These are phyloP conservation scores for Drosophila merina DNA, from an alignment of 2,888 invertebrate species.

Conservation along the genomic window DNA sequence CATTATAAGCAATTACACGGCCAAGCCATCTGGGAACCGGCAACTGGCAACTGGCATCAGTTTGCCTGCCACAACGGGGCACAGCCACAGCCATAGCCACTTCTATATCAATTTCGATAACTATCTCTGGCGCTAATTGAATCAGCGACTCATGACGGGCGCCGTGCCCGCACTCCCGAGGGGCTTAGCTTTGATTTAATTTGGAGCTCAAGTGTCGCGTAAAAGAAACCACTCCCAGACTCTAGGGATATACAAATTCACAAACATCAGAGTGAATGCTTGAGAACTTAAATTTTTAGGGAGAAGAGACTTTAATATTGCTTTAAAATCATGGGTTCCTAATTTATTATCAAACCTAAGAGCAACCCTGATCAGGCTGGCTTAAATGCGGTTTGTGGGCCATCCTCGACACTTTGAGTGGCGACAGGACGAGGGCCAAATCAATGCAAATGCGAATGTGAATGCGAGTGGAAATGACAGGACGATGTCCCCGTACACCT, in stretches of 20 bases:
- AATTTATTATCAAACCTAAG: not conserved
- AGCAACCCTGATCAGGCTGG: constrained; percentile 13
- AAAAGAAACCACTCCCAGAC: constrained; percentile 20
- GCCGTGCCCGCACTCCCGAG: constrained; percentile 2
- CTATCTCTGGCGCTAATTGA: constrained; percentile 67
- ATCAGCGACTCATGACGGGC: constrained; percentile 55
- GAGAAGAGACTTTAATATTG: no score
- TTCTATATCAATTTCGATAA: constrained; percentile 50
- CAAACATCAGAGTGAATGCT: constrained; percentile 7
- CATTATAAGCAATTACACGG: constrained; percentile 72
- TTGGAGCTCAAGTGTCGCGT: constrained; percentile 37
- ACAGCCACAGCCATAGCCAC: constrained; percentile 1
- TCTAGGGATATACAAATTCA: constrained; percentile 12
- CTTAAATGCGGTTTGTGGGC: constrained; percentile 31
- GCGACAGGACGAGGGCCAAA: constrained; percentile 36
- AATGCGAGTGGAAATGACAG: constrained; percentile 27
- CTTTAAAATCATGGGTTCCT: no score
- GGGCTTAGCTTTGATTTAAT: constrained; percentile 51
- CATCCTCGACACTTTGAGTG: constrained; percentile 45
- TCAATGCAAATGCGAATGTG: constrained; percentile 43
- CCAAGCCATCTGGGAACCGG: constrained; percentile 32
- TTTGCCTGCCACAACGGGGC: constrained; percentile 15
- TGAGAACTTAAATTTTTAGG: not conserved
- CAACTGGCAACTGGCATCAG: constrained; percentile 38
- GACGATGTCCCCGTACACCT: constrained; percentile 2